Evolutionary conservation across 2,888 invertebrate species (phyloP).

Genomic region (Sialis fuliginosa): DNA sequence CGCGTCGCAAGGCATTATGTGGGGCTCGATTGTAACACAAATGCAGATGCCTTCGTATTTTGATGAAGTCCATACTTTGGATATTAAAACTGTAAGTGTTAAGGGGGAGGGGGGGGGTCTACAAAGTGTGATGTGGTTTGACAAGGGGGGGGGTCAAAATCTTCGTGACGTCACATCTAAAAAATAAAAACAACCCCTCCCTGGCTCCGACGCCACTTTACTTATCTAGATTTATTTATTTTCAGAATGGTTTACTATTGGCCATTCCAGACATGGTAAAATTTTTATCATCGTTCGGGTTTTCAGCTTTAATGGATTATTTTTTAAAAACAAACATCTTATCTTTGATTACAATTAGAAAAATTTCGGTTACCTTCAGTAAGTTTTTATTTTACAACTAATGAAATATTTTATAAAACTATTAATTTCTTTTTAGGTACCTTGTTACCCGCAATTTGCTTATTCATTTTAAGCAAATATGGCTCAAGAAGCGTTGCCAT

Average conservation of each 20-base stretch:
- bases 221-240: conserved; percentile 1
- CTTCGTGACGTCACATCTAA: too few species aligned
- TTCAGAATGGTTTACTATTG: conserved; percentile 12
- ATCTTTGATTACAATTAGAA: conserved; percentile 10
- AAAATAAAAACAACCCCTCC: too few species aligned
- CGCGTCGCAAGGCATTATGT: conserved; percentile 12
- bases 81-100: conserved; percentile 12
- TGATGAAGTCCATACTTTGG: conserved; percentile 9
- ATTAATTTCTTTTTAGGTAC: conserved; percentile 8
- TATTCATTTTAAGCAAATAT: conserved; percentile 8
- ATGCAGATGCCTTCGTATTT: conserved; percentile 13
- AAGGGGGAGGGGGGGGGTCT: too few species aligned
- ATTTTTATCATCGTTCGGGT: conserved; percentile 10
- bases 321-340: conserved; percentile 8
- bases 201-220: too few species aligned
- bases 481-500: conserved; percentile 5
- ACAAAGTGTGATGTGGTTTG: too few species aligned
- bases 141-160: too few species aligned
- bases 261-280: conserved; percentile 12
- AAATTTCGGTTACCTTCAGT: conserved; percentile 11
- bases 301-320: conserved; percentile 12
- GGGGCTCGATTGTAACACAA: conserved; percentile 11
- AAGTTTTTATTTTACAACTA: conserved; percentile 1
- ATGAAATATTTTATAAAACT: not conserved
- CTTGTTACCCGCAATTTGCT: conserved; percentile 9